Percentiles rank a stretch among this genome's conserved stretches.
Evolutionary conservation across 2,113 vertebrate species (phyloP).

Genomic region (Oreocharis arfaki): DNA sequence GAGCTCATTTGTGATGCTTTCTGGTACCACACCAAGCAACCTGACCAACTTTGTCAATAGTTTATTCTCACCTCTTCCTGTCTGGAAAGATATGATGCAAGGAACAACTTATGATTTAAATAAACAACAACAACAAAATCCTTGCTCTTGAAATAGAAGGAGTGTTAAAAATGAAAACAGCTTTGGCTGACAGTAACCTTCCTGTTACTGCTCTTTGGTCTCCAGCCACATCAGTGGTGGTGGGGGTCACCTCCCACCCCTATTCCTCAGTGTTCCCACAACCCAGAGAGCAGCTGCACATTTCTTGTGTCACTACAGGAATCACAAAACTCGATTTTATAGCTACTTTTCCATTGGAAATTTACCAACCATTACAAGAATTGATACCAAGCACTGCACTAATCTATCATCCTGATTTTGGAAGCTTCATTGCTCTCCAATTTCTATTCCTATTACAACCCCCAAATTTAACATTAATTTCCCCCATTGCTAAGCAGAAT

Average conservation of each 20-base stretch:
- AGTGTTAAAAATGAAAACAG: not conserved
- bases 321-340: not conserved
- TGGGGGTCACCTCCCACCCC: not conserved
- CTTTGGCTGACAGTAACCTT: not conserved
- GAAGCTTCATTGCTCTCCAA: not conserved
- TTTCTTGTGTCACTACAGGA: not conserved
- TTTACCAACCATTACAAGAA: not conserved
- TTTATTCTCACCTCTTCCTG: not conserved
- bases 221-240: not conserved
- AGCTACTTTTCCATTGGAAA: not conserved
- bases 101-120: not conserved
- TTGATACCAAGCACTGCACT: not conserved
- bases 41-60: not conserved
- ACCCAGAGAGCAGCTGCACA: not conserved
- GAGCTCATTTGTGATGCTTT: not conserved
- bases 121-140: not conserved
- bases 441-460: not conserved
- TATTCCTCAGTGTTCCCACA: not conserved
- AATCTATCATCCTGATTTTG: not conserved
- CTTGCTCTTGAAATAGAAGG: not conserved
- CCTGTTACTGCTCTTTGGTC: not conserved
- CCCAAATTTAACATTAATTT: not conserved
- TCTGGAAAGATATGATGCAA: not conserved
- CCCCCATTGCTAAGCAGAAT: not conserved
- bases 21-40: not conserved